Evolutionary conservation across 2,113 vertebrate genomes (phyloP), one percentile per base, ranked within the genome.

Genomic region (Anarhynchus alexandrinus): DNA sequence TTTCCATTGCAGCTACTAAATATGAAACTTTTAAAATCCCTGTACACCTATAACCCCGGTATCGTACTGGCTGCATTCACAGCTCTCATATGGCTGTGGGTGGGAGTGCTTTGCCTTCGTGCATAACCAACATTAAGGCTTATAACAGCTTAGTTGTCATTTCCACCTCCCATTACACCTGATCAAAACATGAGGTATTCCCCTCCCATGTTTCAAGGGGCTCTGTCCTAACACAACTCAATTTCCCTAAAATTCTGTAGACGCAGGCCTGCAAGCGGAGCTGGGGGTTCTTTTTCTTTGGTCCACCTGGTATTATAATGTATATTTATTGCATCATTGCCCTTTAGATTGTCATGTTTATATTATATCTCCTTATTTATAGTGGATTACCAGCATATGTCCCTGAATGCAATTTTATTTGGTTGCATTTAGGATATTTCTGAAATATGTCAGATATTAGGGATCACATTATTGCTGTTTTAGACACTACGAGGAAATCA

Each of bases 361-460:
- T 79, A 25, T 69, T 66, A 76, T 45, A 82, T 36, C 11, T 76
- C 82, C 70, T 72, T 93, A 69, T 82, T 94, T 94, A 64, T 40
- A 70, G 32, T 34, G 18, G 13, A 92, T 79, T 78, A 32, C 25
- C 14, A 61, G 71, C 62, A 79, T 84, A 86, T 70, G 66, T 78
- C 49, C 17, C 71, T 65, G 91, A 96, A n/a, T 67, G 25, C 36
- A 96, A 90, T 96, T 97, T 81, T 96, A 84, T 94, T 93, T 87
- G 38, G 40, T 86, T 74, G 20, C 43, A 67, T 95, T 96, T 92
- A 90, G 23, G 32, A 45, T 86, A 74, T 81, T 96, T 93, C 81
- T 92, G 84, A 96, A 95, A 96, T 77, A 92, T n/a, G 40, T 40
- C 90, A 74, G 88, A 69, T 94, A 95, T 49, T 80, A 89, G 57